Evolutionary conservation across 1,140 invertebrate genomes (phyloP), one percentile per base, ranked within the genome.

Genomic region (Bemisia tabaci): DNA sequence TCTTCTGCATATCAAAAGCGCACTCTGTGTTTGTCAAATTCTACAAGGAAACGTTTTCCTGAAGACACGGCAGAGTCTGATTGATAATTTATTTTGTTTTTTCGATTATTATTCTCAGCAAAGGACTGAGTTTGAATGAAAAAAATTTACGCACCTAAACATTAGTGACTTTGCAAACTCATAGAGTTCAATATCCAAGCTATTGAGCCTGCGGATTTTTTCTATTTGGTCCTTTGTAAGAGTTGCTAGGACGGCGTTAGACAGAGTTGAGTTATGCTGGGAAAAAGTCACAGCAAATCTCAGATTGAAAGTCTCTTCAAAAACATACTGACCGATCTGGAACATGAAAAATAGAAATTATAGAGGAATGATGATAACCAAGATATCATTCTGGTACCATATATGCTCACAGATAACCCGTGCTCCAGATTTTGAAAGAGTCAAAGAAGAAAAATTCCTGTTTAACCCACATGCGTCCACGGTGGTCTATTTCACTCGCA

Each of bases 301-400:
- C 73, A 98, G 81, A 76, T 92, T 89, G 77, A 99, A 98, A n/a
- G 92, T 96, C 78, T 94, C 87, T 77, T 99, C 95, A 78, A 99
- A 99, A 58, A 98, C 86, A 75, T 94, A 94, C 77, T 98, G 96
- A 26, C 92, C 92, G 68, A 92, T 88, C 84, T 89, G 74, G 22
- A 68, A 71, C 66, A 70, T 62, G n/a, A 62, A 68, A 67, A 66
- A 67, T 21, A 63, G 24, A 26, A 9, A 58, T 58, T 65, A 59
- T 58, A 59, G 5, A 59, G 26, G 24, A 2, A 5, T 26, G 48
- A 22, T 33, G 2, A 64, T 21, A 64, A 33, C 2, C 22, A 23
- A 17, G 25, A 26, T 21, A 25, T 39, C 24, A n/a, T 62, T 62
- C 26, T 9, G 21, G 11, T 9, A 63, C 23, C 25, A 64, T 12